A percentile compares a stretch with the other conserved stretches of the same genome.
phyloP scores from a whole-genome alignment of 2,888 invertebrate genomes.

The Philereme transversata region DNA sequence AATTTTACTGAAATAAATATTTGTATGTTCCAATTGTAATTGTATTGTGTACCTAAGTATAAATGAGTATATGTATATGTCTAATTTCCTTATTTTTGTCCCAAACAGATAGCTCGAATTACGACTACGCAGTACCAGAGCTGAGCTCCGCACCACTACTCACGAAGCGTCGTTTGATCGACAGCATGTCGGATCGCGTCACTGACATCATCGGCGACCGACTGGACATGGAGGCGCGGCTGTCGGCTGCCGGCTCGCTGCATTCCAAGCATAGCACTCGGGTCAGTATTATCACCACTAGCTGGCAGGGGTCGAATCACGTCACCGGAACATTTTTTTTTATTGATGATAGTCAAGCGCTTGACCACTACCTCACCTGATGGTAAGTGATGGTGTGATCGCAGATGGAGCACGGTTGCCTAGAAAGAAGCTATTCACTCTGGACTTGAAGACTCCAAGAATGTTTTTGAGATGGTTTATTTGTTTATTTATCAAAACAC shows the following conservation, averaged over 20 bases:
- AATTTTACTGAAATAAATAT: no score
- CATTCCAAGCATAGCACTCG: conserved; percentile 59
- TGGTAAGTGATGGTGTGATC: no score
- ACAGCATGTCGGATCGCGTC: conserved; percentile 56
- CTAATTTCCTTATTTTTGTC: conserved; percentile 4
- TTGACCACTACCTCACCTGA: no score
- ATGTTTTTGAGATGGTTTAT: no score
- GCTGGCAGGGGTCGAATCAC: no score
- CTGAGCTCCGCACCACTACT: conserved; percentile 87
- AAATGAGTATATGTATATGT: neutral
- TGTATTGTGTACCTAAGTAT: neutral
- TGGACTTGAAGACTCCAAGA: no score
- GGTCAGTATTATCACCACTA: conserved; percentile 43
- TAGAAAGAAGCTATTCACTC: no score
- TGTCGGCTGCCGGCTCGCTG: conserved; percentile 54
- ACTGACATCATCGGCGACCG: conserved; percentile 55
- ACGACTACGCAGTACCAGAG: conserved; percentile 92
- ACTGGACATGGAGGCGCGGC: conserved; percentile 49
- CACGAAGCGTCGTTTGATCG: conserved; percentile 66
- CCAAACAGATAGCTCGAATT: conserved; percentile 85
- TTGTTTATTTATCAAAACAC: no score
- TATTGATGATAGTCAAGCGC: no score
- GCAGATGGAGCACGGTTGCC: no score
- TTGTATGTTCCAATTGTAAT: no score
- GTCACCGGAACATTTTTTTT: no score